These are phyloP conservation scores for Xiphophorus couchianus DNA, from an alignment of 2,113 vertebrate genomes.

Conservation along the genomic window DNA sequence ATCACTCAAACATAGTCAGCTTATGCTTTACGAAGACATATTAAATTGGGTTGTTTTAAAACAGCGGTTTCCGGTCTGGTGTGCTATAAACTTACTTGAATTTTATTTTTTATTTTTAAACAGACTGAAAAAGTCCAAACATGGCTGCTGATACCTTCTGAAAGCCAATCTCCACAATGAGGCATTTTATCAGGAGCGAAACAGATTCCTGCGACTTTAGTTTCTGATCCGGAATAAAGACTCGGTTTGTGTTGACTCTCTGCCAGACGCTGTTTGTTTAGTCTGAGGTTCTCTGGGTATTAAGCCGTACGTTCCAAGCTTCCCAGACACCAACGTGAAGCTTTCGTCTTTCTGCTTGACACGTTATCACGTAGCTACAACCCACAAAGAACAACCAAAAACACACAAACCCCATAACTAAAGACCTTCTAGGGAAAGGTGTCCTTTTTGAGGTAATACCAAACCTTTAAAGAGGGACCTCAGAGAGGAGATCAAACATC, in stretches of 20 bases:
- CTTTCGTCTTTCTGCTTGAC: conserved; percentile 59
- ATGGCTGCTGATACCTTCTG: conserved; percentile 50
- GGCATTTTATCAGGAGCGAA: conserved; percentile 73
- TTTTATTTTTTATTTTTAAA: neutral
- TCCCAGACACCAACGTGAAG: conserved; percentile 28
- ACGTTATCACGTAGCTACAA: conserved; percentile 37
- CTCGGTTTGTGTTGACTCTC: conserved; percentile 61
- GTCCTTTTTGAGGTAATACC: conserved; percentile 36
- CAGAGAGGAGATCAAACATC: conserved; percentile 53
- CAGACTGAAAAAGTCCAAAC: conserved; percentile 40
- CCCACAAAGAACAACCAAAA: conserved; percentile 32
- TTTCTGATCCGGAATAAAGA: conserved; percentile 69
- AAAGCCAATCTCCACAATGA: conserved; percentile 63
- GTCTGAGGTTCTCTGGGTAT: conserved; percentile 71
- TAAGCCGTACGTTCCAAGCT: conserved; percentile 67
- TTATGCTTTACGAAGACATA: too few species aligned
- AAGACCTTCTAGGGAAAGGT: conserved; percentile 28
- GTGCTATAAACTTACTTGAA: conserved; percentile 44
- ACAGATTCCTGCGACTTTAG: conserved; percentile 68
- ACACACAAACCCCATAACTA: conserved; percentile 37
- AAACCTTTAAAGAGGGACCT: conserved; percentile 70
- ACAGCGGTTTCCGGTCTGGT: too few species aligned
- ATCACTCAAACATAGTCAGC: too few species aligned
- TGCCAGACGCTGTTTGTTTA: conserved; percentile 73
- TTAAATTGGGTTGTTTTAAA: neutral